Evolutionary conservation across 2,113 vertebrate species (phyloP).

Genomic region (Edolisoma coerulescens): DNA sequence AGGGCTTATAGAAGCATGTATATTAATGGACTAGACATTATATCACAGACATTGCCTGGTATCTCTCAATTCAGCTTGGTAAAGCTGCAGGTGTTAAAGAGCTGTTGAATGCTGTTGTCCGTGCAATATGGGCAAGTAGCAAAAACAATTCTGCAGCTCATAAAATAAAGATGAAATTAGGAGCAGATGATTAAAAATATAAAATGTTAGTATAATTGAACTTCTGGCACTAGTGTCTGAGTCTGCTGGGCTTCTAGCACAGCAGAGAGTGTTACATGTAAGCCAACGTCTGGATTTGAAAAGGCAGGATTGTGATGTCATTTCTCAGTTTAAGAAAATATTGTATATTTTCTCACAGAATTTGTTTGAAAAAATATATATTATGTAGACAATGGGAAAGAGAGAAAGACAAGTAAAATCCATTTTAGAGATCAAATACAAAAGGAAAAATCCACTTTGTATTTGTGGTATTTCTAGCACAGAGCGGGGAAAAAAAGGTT

Average conservation of each 20-base stretch:
- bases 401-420: neutral
- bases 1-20: conserved; percentile 45
- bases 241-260: neutral
- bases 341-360: neutral
- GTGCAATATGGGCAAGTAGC: conserved; percentile 35
- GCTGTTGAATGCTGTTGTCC: conserved; percentile 35
- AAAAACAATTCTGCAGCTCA: conserved; percentile 29
- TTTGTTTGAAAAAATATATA: neutral
- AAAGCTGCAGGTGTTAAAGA: conserved; percentile 51
- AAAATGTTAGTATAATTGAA: neutral
- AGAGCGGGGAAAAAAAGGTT: neutral
- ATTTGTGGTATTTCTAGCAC: neutral
- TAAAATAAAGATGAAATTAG: conserved; percentile 49
- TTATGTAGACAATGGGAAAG: neutral
- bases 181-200: conserved; percentile 13
- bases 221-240: neutral
- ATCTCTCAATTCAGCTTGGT: neutral
- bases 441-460: neutral
- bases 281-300: neutral
- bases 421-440: neutral
- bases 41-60: neutral
- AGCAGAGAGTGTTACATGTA: neutral
- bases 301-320: neutral
- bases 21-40: conserved; percentile 36
- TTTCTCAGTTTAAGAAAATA: neutral